A percentile compares a stretch with the other conserved stretches of the same genome.
Evolutionary conservation across 2,797 vertebrate species (phyloP).

Genomic region (Pogoniulus pusillus): DNA sequence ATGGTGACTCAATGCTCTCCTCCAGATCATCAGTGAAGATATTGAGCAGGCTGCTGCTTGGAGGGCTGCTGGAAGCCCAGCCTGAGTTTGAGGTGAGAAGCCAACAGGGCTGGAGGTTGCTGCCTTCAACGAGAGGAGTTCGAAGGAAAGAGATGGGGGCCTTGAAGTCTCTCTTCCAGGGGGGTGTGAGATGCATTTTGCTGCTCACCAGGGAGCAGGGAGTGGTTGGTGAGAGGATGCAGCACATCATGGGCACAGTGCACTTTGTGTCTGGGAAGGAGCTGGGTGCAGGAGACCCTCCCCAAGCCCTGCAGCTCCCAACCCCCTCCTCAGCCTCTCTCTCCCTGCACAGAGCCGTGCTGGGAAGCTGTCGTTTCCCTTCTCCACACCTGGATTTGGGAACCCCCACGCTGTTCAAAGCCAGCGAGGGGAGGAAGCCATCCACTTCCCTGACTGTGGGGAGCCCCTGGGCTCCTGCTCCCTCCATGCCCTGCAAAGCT

Average conservation of each 20-base stretch:
- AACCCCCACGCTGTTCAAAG: constrained; percentile 47
- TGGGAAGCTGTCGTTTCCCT: neutral
- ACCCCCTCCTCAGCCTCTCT: neutral
- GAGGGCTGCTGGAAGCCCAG: neutral
- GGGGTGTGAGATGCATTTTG: rapidly evolving
- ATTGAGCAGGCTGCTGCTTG: rapidly evolving
- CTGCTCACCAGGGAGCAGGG: rapidly evolving
- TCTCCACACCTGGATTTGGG: neutral
- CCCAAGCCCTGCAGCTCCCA: neutral
- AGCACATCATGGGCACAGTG: rapidly evolving
- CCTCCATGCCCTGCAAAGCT: neutral
- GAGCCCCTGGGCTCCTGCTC: neutral
- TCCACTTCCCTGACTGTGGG: neutral
- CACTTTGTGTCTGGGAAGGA: neutral
- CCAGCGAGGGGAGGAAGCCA: neutral
- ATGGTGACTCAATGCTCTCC: too few species aligned
- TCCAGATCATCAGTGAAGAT: too few species aligned
- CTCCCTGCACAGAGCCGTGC: neutral
- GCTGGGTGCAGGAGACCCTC: rapidly evolving
- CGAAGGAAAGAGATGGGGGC: rapidly evolving
- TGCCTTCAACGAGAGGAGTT: neutral
- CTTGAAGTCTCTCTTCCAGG: rapidly evolving
- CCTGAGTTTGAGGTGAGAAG: rapidly evolving
- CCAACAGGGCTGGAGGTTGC: neutral
- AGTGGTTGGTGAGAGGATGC: rapidly evolving